Conservation (phyloP, 2,797 vertebrate genomes). For the Cynodonichthys magdalenae region DNA sequence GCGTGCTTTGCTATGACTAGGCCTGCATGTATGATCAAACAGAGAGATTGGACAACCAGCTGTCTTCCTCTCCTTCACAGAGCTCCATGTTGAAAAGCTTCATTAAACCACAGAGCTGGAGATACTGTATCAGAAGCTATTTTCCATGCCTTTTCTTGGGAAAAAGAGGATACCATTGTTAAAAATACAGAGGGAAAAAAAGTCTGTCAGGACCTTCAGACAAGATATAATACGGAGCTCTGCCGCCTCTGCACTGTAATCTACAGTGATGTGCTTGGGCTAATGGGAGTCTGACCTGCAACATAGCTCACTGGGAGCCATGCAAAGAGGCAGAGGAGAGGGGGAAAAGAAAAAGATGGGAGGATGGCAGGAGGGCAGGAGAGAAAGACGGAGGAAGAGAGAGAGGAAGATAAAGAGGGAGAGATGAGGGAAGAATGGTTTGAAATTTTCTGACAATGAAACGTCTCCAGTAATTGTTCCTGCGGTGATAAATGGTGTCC, state of each 20-base stretch:
- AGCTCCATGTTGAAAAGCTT: conserved; percentile 66
- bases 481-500: conserved; percentile 79
- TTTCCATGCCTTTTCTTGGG: conserved; percentile 64
- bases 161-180: conserved; percentile 70
- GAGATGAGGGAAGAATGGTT: conserved; percentile 64
- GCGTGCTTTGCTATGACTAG: conserved; percentile 32
- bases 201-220: conserved; percentile 66
- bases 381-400: conserved; percentile 33
- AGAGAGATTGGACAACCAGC: conserved; percentile 50
- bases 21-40: conserved; percentile 67
- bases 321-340: conserved; percentile 50
- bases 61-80: conserved; percentile 44
- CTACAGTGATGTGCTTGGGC: conserved; percentile 64
- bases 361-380: conserved; percentile 30
- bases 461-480: conserved; percentile 81
- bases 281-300: conserved; percentile 79
- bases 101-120: conserved; percentile 71
- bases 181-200: conserved; percentile 51
- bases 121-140: conserved; percentile 75
- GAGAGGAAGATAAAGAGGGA: conserved; percentile 59
- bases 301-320: conserved; percentile 64
- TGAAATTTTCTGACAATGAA: conserved; percentile 80
- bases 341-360: conserved; percentile 16
- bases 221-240: conserved; percentile 70
- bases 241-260: conserved; percentile 64